phyloP scores from a whole-genome alignment of 2,113 vertebrate species.

The Paramisgurnus dabryanus region DNA sequence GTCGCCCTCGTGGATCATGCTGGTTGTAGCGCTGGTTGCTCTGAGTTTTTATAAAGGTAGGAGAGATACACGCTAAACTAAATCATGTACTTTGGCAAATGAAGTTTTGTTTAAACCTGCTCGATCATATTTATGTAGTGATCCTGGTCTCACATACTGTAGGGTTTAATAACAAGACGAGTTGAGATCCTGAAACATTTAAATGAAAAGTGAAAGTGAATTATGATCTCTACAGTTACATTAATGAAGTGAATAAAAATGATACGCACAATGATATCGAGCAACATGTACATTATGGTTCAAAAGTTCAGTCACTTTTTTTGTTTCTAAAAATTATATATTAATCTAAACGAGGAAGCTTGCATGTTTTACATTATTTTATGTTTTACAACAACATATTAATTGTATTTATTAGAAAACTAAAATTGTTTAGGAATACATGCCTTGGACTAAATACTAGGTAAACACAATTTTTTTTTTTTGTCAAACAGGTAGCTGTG shows the following conservation, averaged over 20 bases:
- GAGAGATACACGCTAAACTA: background rate
- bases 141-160: background rate
- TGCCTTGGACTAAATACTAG: too few relatives aligned
- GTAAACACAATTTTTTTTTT: background rate
- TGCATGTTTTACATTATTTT: too few relatives aligned
- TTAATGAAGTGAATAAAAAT: too few relatives aligned
- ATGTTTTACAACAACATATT: too few relatives aligned
- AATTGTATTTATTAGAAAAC: too few relatives aligned
- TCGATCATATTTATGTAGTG: background rate
- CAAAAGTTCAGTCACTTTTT: too few relatives aligned
- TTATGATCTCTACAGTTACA: background rate
- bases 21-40: background rate
- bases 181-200: background rate
- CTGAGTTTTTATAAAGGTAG: constrained; percentile 14
- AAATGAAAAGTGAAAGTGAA: constrained; percentile 10
- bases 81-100: background rate
- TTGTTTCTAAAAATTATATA: too few relatives aligned
- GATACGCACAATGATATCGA: too few relatives aligned
- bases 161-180: background rate
- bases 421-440: too few relatives aligned
- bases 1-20: constrained; percentile 18
- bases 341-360: too few relatives aligned
- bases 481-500: constrained; percentile 49
- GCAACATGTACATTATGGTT: background rate
- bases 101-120: background rate